phyloP scores from a whole-genome alignment of 2,888 invertebrate species.

The Caenorhabditis zanzibari region DNA sequence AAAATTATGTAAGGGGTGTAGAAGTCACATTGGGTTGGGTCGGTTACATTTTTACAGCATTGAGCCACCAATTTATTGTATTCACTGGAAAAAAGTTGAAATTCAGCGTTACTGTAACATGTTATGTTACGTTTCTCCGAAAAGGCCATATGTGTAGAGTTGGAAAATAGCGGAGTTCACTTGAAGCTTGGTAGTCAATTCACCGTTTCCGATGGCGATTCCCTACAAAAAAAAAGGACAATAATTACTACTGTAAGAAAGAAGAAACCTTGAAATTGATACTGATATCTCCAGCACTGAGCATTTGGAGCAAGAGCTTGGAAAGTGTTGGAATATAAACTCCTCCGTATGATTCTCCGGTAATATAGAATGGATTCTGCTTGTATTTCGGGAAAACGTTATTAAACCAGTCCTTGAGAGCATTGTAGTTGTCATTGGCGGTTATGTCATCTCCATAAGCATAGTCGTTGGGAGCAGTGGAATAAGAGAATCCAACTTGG shows the following conservation, averaged over 20 bases:
- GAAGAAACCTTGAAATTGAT: constrained; percentile 64
- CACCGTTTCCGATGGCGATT: constrained; percentile 76
- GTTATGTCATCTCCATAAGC: constrained; percentile 80
- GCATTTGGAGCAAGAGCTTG: constrained; percentile 64
- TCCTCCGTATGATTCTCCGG: constrained; percentile 82
- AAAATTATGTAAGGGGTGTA: constrained; percentile 70
- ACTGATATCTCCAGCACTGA: constrained; percentile 58
- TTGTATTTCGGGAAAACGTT: constrained; percentile 84
- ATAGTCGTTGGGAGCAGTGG: constrained; percentile 84
- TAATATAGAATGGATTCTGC: constrained; percentile 84
- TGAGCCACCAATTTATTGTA: constrained; percentile 55
- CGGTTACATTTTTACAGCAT: constrained; percentile 64
- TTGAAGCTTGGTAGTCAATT: constrained; percentile 67
- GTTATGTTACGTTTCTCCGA: constrained; percentile 71
- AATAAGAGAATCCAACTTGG: constrained; percentile 86
- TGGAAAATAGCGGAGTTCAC: constrained; percentile 76
- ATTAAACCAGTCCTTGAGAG: constrained; percentile 84
- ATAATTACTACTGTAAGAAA: constrained; percentile 1
- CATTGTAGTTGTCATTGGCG: constrained; percentile 84
- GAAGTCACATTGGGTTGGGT: constrained; percentile 71
- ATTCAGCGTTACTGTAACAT: too few species aligned
- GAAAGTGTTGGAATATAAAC: constrained; percentile 84
- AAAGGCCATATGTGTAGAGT: constrained; percentile 74
- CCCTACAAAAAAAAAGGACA: constrained; percentile 56
- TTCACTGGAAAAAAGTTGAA: too few species aligned